A percentile compares a stretch with the other conserved stretches of the same genome.
Evolutionary conservation across 2,888 invertebrate species (phyloP).

Genomic region (Eilema caniola): DNA sequence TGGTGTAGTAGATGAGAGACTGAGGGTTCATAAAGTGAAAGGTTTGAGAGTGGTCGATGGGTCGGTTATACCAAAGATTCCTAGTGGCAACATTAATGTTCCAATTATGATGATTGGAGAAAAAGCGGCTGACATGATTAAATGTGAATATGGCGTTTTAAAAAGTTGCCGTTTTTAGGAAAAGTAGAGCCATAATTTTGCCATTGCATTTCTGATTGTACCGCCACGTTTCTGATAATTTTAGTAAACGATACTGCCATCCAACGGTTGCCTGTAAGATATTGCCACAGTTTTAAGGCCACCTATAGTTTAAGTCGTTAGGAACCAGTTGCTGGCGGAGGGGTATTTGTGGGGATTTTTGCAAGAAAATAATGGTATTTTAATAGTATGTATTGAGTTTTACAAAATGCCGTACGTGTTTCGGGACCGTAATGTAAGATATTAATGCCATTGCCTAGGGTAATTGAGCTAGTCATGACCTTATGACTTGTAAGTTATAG

Average conservation of each 20-base stretch:
- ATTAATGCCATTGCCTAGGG: neutral
- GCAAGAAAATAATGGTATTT: too few relatives aligned
- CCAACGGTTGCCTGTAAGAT: too few relatives aligned
- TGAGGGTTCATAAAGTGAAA: slow-evolving; percentile 67
- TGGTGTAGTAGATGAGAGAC: slow-evolving; percentile 73
- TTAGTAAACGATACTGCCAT: too few relatives aligned
- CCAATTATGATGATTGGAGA: slow-evolving; percentile 82
- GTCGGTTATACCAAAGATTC: slow-evolving; percentile 73
- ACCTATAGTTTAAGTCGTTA: too few relatives aligned
- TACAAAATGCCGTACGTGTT: neutral
- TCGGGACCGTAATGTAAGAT: neutral
- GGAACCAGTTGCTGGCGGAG: too few relatives aligned
- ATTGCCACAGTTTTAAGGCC: too few relatives aligned
- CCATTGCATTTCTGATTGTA: neutral
- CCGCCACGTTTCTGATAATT: too few relatives aligned
- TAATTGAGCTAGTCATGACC: neutral
- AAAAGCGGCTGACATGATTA: slow-evolving; percentile 78
- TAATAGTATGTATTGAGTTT: too few relatives aligned
- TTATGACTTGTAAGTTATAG: neutral
- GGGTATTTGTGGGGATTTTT: too few relatives aligned
- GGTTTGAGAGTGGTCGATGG: slow-evolving; percentile 75
- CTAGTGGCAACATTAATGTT: slow-evolving; percentile 77
- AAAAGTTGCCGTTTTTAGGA: neutral
- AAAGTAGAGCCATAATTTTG: neutral
- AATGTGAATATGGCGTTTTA: slow-evolving; percentile 56